These are phyloP conservation scores for Poeciliopsis presidionis DNA, from an alignment of 2,797 vertebrate genomes.

Conservation along the genomic window DNA sequence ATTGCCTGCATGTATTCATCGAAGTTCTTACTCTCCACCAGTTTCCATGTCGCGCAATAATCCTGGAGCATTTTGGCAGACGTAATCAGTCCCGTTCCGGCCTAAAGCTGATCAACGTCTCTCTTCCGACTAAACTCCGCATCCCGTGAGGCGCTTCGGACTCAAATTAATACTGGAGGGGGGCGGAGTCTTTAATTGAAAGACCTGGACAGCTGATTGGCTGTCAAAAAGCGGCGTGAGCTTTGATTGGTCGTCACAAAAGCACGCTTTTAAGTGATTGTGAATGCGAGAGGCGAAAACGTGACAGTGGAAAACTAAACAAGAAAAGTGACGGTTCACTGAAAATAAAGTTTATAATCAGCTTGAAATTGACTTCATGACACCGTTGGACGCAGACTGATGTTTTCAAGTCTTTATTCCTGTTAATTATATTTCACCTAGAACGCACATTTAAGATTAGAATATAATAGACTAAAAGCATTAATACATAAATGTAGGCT, in stretches of 20 bases:
- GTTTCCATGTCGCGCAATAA: constrained; percentile 94
- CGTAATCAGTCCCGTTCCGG: constrained; percentile 2
- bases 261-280: not conserved
- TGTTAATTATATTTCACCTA: not conserved
- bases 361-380: not conserved
- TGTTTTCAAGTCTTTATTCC: not conserved
- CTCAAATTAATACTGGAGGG: constrained; percentile 53
- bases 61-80: constrained; percentile 87
- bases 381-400: not conserved
- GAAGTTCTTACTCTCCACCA: constrained; percentile 94
- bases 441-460: not conserved
- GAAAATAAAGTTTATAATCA: not conserved
- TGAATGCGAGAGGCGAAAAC: not conserved
- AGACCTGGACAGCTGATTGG: constrained; percentile 60
- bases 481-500: not conserved
- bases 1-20: constrained; percentile 96
- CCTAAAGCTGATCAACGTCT: constrained; percentile 4
- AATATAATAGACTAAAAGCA: not conserved
- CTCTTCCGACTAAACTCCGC: constrained; percentile 16
- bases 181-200: constrained; percentile 30
- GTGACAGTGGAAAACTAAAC: not conserved
- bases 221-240: not conserved
- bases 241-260: constrained; percentile 31
- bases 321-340: not conserved
- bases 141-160: not conserved